These are phyloP conservation scores for Marmota monax DNA, from an alignment of 2,113 vertebrate genomes.

Conservation along the genomic window DNA sequence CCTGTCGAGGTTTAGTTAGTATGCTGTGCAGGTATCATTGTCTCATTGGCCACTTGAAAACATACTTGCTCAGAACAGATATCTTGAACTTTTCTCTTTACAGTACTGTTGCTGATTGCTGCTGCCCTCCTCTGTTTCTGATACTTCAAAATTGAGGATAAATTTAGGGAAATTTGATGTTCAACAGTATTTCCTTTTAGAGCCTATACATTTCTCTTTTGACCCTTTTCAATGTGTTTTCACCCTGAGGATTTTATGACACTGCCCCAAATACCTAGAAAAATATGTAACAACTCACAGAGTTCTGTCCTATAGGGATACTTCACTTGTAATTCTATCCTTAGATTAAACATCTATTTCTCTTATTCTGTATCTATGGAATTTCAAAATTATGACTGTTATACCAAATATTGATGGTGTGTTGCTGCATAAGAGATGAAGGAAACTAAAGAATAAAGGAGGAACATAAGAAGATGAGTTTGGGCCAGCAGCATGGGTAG, in stretches of 20 bases:
- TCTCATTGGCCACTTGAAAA: not conserved
- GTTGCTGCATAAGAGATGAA: not conserved
- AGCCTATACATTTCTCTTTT: not conserved
- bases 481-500: not conserved
- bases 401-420: not conserved
- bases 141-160: not conserved
- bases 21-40: not conserved
- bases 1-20: not conserved
- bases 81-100: not conserved
- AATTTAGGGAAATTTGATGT: not conserved
- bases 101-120: not conserved
- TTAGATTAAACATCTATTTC: not conserved
- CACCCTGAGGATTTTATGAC: not conserved
- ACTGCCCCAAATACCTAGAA: not conserved
- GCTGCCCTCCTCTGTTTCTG: not conserved
- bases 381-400: not conserved
- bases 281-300: not conserved
- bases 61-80: not conserved
- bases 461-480: not conserved
- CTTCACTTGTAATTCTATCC: not conserved
- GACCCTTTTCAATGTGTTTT: not conserved
- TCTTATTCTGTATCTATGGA: not conserved
- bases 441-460: not conserved
- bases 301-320: not conserved
- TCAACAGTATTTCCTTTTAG: not conserved